Evolutionary conservation across 2,888 invertebrate genomes (phyloP).

Genomic region (Venustoraphidia nigricollis): DNA sequence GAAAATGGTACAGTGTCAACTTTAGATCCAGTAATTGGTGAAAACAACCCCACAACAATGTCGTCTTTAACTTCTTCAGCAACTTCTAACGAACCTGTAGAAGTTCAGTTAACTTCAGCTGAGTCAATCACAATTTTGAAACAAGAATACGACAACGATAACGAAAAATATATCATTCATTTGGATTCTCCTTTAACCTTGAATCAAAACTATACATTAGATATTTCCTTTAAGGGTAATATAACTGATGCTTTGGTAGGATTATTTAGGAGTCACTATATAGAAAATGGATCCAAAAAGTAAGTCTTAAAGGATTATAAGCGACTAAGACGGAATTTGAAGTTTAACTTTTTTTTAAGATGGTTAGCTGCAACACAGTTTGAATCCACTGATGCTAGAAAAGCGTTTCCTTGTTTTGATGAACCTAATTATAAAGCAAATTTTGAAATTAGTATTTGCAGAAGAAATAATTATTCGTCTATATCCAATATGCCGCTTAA

Average conservation of each 20-base stretch:
- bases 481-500: constrained; percentile 64
- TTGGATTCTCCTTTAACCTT: constrained; percentile 30
- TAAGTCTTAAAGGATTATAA: neutral
- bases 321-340: neutral
- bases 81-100: too few relatives aligned
- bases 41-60: too few relatives aligned
- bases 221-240: constrained; percentile 42
- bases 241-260: constrained; percentile 49
- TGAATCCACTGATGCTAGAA: constrained; percentile 59
- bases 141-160: constrained; percentile 31
- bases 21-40: too few relatives aligned
- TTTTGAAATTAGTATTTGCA: constrained; percentile 53
- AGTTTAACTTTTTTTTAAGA: constrained; percentile 15
- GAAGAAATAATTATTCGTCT: constrained; percentile 40
- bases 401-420: constrained; percentile 85
- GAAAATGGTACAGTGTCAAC: too few relatives aligned
- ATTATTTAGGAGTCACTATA: constrained; percentile 53
- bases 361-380: constrained; percentile 72
- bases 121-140: constrained; percentile 20
- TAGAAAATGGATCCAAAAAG: constrained; percentile 24
- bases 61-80: too few relatives aligned
- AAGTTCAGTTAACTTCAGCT: too few relatives aligned
- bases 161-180: constrained; percentile 43
- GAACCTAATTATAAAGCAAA: constrained; percentile 78
- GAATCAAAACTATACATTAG: constrained; percentile 35